Evolutionary conservation across 2,888 invertebrate species (phyloP), one percentile per base, ranked within the genome.

Genomic region (Nephrotoma flavescens): DNA sequence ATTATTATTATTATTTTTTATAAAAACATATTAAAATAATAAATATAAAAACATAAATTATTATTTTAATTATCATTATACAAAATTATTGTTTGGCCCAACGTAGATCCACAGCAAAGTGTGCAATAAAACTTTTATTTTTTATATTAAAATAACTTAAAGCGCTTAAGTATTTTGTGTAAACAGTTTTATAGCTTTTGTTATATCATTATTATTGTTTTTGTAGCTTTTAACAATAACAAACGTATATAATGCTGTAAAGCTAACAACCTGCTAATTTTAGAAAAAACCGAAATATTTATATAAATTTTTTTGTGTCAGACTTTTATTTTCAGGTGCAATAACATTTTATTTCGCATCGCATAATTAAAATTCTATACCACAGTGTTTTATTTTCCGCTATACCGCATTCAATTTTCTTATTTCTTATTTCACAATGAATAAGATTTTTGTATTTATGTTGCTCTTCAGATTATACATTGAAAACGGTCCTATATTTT

Each of bases 61-160:
- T 42, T 85, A 44, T 85, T 85, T 85, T 42, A 2, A 42, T 85
- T 42, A 15, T 85, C n/a, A 52, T 52, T 52, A 12, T 31, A 52
- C 5, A 71, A 71, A 71, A 31, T 71, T 71, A 71, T 71, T 71
- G 71, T 88, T 88, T 88, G 88, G 88, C 88, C 88, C 88, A 88
- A 87, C 88, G 89, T 89, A 89, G 89, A 88, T 87, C 88, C 88
- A 88, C 88, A 87, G 88, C 88, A 88, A 88, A 88, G 89, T 89
- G 89, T 88, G 88, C 88, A 88, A 90, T 91, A 87, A 89, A 89
- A 87, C 88, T 89, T 31, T 90, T 90, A 87, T 87, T 87, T n/a
- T 87, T 88, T 87, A 71, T 19, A 71, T 71, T 6, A 85, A 12
- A 85, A 9, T 42, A 85, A 42, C 42, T 84, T 44, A 44, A 41